Percentiles rank a stretch among this genome's conserved stretches.
Conservation (phyloP, 1,140 invertebrate genomes). For the Arion vulgaris region DNA sequence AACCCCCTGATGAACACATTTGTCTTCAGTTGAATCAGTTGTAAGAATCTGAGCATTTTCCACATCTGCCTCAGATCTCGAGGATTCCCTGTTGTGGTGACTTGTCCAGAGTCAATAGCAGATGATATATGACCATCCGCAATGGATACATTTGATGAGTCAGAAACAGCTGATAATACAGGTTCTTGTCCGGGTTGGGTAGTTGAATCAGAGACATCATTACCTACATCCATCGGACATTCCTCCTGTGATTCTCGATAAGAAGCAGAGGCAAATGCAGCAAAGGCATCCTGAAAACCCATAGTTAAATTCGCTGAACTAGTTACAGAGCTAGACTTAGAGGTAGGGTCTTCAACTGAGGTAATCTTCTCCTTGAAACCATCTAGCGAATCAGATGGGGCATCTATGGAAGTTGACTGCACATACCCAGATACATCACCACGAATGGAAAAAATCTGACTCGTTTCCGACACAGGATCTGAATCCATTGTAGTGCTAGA, state of each 20-base stretch:
- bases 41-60: background rate
- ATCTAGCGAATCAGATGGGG: constrained; percentile 21
- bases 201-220: background rate
- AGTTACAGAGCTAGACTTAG: background rate
- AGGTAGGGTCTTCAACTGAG: background rate
- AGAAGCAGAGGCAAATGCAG: constrained; percentile 32
- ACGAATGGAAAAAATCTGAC: background rate
- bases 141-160: background rate
- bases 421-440: background rate
- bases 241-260: background rate
- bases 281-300: constrained; percentile 25
- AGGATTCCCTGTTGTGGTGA: constrained; percentile 19
- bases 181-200: background rate
- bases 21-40: background rate
- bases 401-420: constrained; percentile 23
- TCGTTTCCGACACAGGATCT: constrained; percentile 11
- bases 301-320: background rate
- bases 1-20: background rate
- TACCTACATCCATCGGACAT: background rate
- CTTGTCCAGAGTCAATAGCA: constrained; percentile 31
- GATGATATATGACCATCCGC: constrained; percentile 14
- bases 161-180: background rate
- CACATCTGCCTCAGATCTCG: background rate
- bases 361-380: background rate
- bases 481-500: constrained; percentile 25